Base-by-base conservation (phyloP, 2,888 invertebrate species). In the Nycteola revayana region DNA sequence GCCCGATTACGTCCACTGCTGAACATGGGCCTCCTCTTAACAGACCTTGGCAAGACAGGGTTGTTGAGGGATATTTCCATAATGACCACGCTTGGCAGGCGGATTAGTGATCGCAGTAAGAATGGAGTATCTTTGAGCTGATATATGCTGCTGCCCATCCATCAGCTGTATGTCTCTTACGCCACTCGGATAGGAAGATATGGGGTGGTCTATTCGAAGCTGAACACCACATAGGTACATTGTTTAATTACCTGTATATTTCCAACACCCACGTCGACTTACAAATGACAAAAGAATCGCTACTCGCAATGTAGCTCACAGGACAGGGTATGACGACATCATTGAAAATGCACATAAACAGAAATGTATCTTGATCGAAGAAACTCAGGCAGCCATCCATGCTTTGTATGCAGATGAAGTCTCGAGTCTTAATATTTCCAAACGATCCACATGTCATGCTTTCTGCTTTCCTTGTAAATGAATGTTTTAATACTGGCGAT, bases 281-380 rank as follows among this genome's bases (percentile, higher is more conserved):
- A 28, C 93, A 90, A 20, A 96, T 94, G 7, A 98, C 87, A 78
- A 99, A 97, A 48, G 94, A 91, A 82, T 99, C 98, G 38, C 93
- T 94, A 52, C 93, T 92, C 9, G 93, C 86, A 9, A 96, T 87
- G 76, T 97, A 98, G 24, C 90, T 89, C n/a, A 98, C 76, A 0
- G 96, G 95, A 9, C 94, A 94, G 0, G 98, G 98, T 38, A 97
- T 87, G 30, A 97, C 85, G 40, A 94, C 92, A 34, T 94, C 94
- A 1, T 95, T 94, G 50, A 98, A 90, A 52, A 93, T 91, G 43
- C 96, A 94, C 62, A 93, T 92, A 70, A 98, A 97, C 8, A 94
- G 91, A 70, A 94, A 95, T 33, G 94, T 93, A 77, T 98, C 98
- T 82, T 98, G 98, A 71, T 98, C 98, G 75, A 94, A 98, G 71